Percentiles rank a stretch among this genome's conserved stretches.
Conservation (phyloP, 2,888 invertebrate species). For the Philaethria dido region DNA sequence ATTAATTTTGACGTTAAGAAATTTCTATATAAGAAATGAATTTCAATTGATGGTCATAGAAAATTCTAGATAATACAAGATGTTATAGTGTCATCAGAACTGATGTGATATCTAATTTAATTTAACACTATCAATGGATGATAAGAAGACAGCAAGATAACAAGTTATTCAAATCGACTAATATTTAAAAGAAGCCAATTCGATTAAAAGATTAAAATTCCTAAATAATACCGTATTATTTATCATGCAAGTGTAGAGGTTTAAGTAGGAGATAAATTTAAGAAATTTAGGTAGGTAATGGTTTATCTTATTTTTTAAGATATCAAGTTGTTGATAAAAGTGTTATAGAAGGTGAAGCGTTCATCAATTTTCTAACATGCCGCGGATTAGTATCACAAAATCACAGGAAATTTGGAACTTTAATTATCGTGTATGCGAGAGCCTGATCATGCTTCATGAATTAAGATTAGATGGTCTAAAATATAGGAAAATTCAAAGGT, state of each 20-base stretch:
- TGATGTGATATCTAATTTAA: conserved; percentile 12
- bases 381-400: conserved; percentile 20
- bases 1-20: not conserved
- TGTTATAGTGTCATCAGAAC: not conserved
- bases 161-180: conserved; percentile 1
- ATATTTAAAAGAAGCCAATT: conserved; percentile 2
- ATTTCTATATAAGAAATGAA: not conserved
- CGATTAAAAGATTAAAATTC: conserved; percentile 16
- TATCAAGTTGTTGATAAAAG: not conserved
- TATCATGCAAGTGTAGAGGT: conserved; percentile 18
- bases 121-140: conserved; percentile 5
- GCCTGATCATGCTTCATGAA: conserved; percentile 32
- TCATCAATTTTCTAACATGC: conserved; percentile 28
- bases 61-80: not conserved
- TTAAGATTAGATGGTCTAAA: conserved; percentile 20
- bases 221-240: conserved; percentile 1
- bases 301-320: not conserved
- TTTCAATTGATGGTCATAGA: not conserved
- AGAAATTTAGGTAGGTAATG: not conserved
- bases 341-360: conserved; percentile 23
- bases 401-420: conserved; percentile 5
- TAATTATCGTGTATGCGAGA: not conserved
- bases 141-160: not conserved
- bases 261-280: not conserved
- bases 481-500: conserved; percentile 23